Percentiles rank a stretch among this genome's conserved stretches.
Evolutionary conservation across 2,888 invertebrate genomes (phyloP).

Genomic region (Leucania comma): DNA sequence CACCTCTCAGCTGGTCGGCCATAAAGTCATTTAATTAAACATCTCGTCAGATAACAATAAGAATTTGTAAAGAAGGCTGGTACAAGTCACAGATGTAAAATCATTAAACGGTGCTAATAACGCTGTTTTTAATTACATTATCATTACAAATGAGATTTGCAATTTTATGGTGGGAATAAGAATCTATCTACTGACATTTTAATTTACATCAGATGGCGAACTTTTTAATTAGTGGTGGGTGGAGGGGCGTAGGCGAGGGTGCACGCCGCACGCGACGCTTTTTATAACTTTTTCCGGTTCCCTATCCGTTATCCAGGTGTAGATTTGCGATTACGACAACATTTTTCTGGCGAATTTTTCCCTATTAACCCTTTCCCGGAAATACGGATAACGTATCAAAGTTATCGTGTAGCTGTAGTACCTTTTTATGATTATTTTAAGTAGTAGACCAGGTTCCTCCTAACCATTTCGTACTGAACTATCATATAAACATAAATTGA

Average conservation of each 20-base stretch:
- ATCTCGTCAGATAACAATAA: slow-evolving; percentile 25
- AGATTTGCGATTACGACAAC: slow-evolving; percentile 43
- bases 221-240: slow-evolving; percentile 82
- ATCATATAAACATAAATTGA: too few relatives aligned
- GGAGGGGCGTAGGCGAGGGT: slow-evolving; percentile 50
- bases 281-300: slow-evolving; percentile 68
- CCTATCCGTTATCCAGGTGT: slow-evolving; percentile 49
- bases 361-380: slow-evolving; percentile 13
- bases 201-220: slow-evolving; percentile 77
- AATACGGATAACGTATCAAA: slow-evolving; percentile 27
- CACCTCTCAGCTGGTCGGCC: background rate
- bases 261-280: slow-evolving; percentile 67
- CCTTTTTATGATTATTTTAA: slow-evolving; percentile 17
- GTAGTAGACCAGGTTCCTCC: background rate
- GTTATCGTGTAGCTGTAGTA: slow-evolving; percentile 9
- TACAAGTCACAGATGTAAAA: slow-evolving; percentile 26
- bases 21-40: slow-evolving; percentile 25
- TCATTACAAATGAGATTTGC: slow-evolving; percentile 72
- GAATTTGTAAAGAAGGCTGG: slow-evolving; percentile 1
- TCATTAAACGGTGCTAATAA: slow-evolving; percentile 38
- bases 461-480: background rate
- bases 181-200: slow-evolving; percentile 76
- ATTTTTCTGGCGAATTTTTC: slow-evolving; percentile 28
- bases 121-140: slow-evolving; percentile 57
- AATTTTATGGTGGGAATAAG: slow-evolving; percentile 67